Conservation (phyloP, 2,113 vertebrate genomes). For the Micronycteris hirsuta region DNA sequence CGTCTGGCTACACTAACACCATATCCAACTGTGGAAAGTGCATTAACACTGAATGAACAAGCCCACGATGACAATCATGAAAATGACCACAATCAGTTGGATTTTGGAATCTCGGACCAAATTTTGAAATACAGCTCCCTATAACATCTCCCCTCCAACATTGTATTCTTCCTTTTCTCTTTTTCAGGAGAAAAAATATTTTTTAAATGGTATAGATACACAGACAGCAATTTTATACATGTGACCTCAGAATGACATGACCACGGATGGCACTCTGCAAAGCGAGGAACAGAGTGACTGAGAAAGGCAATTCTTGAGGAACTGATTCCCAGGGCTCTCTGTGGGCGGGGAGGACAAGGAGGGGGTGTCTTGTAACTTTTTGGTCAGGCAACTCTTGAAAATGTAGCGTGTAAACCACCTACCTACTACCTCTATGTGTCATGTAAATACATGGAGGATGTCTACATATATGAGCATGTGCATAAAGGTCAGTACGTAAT, state of each 20-base stretch:
- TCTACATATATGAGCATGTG: slow-evolving; percentile 47
- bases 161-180: slow-evolving; percentile 53
- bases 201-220: slow-evolving; percentile 65
- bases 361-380: slow-evolving; percentile 52
- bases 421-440: slow-evolving; percentile 18
- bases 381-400: slow-evolving; percentile 65
- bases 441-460: slow-evolving; percentile 37
- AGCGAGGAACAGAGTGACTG: slow-evolving; percentile 41
- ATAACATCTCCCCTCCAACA: slow-evolving; percentile 53
- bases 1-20: slow-evolving; percentile 84
- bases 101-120: slow-evolving; percentile 54
- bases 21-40: slow-evolving; percentile 85
- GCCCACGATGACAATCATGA: slow-evolving; percentile 78
- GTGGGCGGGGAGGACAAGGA: not conserved
- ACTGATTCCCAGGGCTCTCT: not conserved
- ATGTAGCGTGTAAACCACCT: slow-evolving; percentile 36
- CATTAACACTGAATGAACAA: slow-evolving; percentile 87
- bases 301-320: slow-evolving; percentile 7
- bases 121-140: slow-evolving; percentile 59
- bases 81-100: slow-evolving; percentile 77
- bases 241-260: slow-evolving; percentile 67
- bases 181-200: slow-evolving; percentile 64
- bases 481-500: slow-evolving; percentile 37
- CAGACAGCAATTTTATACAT: slow-evolving; percentile 71
- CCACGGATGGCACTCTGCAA: slow-evolving; percentile 32